Evolutionary conservation across 2,113 vertebrate genomes (phyloP).

Genomic region (Budorcas taxicolor): DNA sequence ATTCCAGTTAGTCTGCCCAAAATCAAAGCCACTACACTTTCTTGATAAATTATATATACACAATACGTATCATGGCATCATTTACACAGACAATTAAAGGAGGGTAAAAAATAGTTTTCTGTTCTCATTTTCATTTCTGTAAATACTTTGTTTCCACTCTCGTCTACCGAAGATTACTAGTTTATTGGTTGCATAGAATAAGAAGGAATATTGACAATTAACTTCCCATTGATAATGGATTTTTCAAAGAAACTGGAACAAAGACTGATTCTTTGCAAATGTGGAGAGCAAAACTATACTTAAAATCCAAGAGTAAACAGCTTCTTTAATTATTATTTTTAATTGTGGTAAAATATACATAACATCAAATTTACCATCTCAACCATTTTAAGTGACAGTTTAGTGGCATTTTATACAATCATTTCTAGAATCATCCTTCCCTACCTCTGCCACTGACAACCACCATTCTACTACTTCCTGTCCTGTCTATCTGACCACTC

Average conservation of each 20-base stretch:
- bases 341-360: not conserved
- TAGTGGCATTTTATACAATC: not conserved
- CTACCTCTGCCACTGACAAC: not conserved
- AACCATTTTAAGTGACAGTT: not conserved
- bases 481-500: not conserved
- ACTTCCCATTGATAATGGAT: not conserved
- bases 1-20: not conserved
- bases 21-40: not conserved
- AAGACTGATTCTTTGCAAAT: not conserved
- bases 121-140: conserved; percentile 2
- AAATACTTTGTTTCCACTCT: not conserved
- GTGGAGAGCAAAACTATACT: not conserved
- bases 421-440: not conserved
- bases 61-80: not conserved
- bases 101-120: not conserved
- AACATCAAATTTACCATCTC: not conserved
- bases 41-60: not conserved
- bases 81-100: not conserved
- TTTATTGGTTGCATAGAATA: not conserved
- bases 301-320: not conserved
- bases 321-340: not conserved
- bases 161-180: not conserved
- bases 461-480: not conserved
- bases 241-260: conserved; percentile 4
- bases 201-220: not conserved